A percentile compares a stretch with the other conserved stretches of the same genome.
Evolutionary conservation across 1,140 invertebrate genomes (phyloP).

Genomic region (Odontomachus brunneus): DNA sequence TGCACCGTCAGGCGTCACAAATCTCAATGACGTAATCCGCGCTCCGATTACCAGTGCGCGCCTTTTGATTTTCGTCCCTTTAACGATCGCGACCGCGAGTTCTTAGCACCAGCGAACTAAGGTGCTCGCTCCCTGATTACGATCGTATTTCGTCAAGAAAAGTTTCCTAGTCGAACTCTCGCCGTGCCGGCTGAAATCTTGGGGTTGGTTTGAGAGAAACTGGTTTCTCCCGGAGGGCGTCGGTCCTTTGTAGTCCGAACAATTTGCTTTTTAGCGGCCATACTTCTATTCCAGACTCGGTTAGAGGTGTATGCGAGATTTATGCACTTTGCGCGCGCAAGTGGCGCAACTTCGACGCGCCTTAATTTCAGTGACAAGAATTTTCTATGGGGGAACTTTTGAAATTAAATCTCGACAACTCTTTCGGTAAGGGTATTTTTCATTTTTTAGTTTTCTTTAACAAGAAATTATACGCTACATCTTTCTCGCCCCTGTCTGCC

Average conservation of each 20-base stretch:
- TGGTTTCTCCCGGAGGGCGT: not conserved
- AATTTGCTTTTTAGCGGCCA: slow-evolving; percentile 30
- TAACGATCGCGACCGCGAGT: slow-evolving; percentile 51
- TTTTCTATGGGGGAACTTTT: slow-evolving; percentile 37
- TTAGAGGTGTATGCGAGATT: slow-evolving; percentile 33
- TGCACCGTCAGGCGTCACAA: slow-evolving; percentile 67
- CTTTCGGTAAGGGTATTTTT: slow-evolving; percentile 1
- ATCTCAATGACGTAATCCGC: slow-evolving; percentile 71
- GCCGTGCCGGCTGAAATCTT: not conserved
- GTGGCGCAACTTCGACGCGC: slow-evolving; percentile 37
- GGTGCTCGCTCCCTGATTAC: slow-evolving; percentile 53
- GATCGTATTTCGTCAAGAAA: slow-evolving; percentile 65
- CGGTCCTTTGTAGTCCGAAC: slow-evolving; percentile 27
- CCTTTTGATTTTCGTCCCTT: slow-evolving; percentile 68
- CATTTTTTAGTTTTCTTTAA: not conserved
- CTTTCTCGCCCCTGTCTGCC: no score
- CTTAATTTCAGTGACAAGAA: slow-evolving; percentile 48
- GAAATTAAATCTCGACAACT: slow-evolving; percentile 40
- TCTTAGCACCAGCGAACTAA: slow-evolving; percentile 47
- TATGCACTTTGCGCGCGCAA: slow-evolving; percentile 20
- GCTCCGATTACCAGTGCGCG: slow-evolving; percentile 63
- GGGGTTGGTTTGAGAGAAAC: slow-evolving; percentile 7
- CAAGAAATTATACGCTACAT: not conserved
- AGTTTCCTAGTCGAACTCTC: slow-evolving; percentile 21
- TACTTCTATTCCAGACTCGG: slow-evolving; percentile 32